Conservation (phyloP, 2,797 vertebrate genomes). For the Bovichtus variegatus region DNA sequence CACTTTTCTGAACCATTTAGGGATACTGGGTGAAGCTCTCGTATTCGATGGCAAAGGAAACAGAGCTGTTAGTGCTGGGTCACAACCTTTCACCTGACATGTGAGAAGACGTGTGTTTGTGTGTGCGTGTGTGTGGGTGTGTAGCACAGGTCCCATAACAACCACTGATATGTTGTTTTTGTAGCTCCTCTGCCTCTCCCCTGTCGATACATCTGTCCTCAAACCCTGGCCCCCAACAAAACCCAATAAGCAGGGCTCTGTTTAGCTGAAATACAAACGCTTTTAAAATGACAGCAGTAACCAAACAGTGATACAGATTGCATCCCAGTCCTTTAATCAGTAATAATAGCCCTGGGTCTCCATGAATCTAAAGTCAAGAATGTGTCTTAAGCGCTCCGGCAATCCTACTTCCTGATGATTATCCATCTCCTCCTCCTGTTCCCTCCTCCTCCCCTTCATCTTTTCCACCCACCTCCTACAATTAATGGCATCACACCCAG, state of each 20-base stretch:
- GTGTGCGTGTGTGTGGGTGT: conserved; percentile 19
- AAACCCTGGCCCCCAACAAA: conserved; percentile 1
- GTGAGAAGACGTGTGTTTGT: conserved; percentile 59
- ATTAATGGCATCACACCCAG: conserved; percentile 35
- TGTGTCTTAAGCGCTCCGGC: conserved; percentile 39
- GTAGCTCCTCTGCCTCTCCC: conserved; percentile 19
- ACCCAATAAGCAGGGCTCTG: conserved; percentile 7
- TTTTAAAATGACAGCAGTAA: conserved; percentile 37
- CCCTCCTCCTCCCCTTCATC: conserved; percentile 54
- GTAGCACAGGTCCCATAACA: conserved; percentile 36
- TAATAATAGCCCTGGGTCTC: conserved; percentile 42
- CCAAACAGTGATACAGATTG: conserved; percentile 20
- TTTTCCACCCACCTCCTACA: conserved; percentile 46
- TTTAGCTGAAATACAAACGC: not conserved
- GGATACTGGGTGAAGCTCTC: conserved; percentile 33
- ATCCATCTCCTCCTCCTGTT: conserved; percentile 75
- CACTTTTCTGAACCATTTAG: conserved; percentile 53
- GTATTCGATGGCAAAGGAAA: conserved; percentile 64
- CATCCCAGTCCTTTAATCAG: conserved; percentile 67
- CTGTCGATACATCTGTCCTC: conserved; percentile 33
- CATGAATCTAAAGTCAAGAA: conserved; percentile 66
- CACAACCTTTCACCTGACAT: conserved; percentile 68
- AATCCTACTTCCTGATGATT: conserved; percentile 73
- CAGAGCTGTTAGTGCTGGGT: conserved; percentile 67
- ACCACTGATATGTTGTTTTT: conserved; percentile 55